These are phyloP conservation scores for Cheirogaleus medius DNA, from an alignment of 2,113 vertebrate species.

Conservation along the genomic window DNA sequence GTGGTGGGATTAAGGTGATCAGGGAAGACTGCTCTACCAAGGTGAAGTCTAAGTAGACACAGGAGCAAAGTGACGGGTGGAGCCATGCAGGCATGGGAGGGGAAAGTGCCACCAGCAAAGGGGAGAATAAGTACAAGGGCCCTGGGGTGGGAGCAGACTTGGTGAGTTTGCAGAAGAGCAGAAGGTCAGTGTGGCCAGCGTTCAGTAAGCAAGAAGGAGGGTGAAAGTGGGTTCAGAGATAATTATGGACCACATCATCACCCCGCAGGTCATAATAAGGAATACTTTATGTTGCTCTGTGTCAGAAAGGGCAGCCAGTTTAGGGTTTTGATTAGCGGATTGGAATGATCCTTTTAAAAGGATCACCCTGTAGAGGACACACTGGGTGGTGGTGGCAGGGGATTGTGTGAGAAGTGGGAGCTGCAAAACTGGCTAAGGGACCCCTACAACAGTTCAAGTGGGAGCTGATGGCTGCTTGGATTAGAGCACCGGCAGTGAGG, in stretches of 20 bases:
- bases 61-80: not conserved
- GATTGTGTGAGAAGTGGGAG: not conserved
- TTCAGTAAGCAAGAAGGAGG: not conserved
- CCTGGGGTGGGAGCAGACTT: not conserved
- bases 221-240: not conserved
- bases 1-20: not conserved
- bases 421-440: not conserved
- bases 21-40: not conserved
- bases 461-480: not conserved
- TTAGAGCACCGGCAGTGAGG: not conserved
- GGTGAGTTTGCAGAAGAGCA: not conserved
- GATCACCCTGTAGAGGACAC: not conserved
- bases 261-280: not conserved
- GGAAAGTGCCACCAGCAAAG: not conserved
- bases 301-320: not conserved
- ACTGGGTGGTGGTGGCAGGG: rapidly evolving
- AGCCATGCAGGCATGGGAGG: not conserved
- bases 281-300: not conserved
- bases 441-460: not conserved
- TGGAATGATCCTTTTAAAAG: not conserved
- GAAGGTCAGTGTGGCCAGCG: not conserved
- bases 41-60: not conserved
- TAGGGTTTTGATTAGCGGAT: not conserved
- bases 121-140: not conserved
- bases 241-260: not conserved